These are phyloP conservation scores for Dryoscopus gambensis DNA, from an alignment of 2,113 vertebrate species.

Conservation along the genomic window DNA sequence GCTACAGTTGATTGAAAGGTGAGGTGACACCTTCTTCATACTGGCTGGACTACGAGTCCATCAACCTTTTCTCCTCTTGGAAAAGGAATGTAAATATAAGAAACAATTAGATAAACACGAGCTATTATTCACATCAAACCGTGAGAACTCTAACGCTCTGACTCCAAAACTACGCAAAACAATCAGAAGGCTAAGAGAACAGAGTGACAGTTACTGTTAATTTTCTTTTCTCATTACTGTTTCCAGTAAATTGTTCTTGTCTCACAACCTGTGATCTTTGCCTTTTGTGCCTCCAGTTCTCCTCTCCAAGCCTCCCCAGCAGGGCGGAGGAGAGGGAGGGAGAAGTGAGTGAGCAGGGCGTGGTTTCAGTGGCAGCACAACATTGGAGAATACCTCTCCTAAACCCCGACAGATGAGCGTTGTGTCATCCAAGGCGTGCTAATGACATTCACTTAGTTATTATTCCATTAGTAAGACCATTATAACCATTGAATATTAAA, in stretches of 20 bases:
- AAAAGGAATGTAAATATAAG: too few species aligned
- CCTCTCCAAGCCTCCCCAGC: neutral
- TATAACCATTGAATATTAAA: conserved; percentile 61
- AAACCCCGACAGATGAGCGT: neutral
- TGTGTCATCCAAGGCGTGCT: conserved; percentile 5
- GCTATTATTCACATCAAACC: too few species aligned
- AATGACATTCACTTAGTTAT: conserved; percentile 48
- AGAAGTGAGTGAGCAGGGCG: neutral
- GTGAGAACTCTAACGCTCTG: too few species aligned
- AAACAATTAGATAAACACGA: too few species aligned
- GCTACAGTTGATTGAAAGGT: too few species aligned
- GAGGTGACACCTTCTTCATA: too few species aligned
- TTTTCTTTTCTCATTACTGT: neutral
- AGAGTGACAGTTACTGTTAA: neutral
- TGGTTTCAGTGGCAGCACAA: neutral
- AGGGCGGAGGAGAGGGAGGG: neutral
- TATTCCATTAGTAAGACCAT: conserved; percentile 75
- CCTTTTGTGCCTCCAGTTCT: neutral
- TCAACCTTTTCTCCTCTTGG: too few species aligned
- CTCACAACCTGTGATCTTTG: neutral
- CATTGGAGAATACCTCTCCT: neutral
- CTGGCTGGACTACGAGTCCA: too few species aligned
- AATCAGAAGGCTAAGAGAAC: too few species aligned
- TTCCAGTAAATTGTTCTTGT: neutral
- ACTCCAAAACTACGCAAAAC: too few species aligned